phyloP scores from a whole-genome alignment of 2,113 vertebrate species.

The Salvelinus sp. region DNA sequence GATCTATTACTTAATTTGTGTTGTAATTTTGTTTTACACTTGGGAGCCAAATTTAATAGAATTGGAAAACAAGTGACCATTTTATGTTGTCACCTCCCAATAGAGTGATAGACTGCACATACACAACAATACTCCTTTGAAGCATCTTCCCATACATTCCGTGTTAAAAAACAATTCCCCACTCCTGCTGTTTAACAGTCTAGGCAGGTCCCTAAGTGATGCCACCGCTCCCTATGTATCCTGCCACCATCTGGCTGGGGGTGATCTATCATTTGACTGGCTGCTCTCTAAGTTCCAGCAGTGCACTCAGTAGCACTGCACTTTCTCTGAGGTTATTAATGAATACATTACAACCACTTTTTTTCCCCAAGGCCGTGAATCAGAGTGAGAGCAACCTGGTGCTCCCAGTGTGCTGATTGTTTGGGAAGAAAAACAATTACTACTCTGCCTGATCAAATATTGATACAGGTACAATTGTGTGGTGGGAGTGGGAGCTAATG shows the following conservation, averaged over 20 bases:
- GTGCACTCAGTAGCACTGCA: slow-evolving; percentile 21
- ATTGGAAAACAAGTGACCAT: not conserved
- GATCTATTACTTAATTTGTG: slow-evolving; percentile 11
- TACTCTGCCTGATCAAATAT: slow-evolving; percentile 47
- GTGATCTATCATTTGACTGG: slow-evolving; percentile 60
- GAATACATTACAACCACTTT: slow-evolving; percentile 60
- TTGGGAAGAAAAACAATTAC: slow-evolving; percentile 35
- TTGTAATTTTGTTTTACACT: not conserved
- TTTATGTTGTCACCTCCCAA: not conserved
- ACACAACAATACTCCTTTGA: not conserved
- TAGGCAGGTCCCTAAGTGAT: slow-evolving; percentile 26
- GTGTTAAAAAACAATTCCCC: not conserved
- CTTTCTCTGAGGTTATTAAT: slow-evolving; percentile 45
- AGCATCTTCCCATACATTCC: not conserved
- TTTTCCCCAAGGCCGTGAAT: slow-evolving; percentile 38
- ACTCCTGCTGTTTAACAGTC: slow-evolving; percentile 23
- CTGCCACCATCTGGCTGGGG: slow-evolving; percentile 27
- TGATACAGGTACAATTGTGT: slow-evolving; percentile 32
- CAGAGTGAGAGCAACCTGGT: slow-evolving; percentile 25
- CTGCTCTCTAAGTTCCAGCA: slow-evolving; percentile 39
- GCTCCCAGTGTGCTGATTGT: slow-evolving; percentile 11
- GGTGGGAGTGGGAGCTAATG: slow-evolving; percentile 9
- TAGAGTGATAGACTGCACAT: not conserved
- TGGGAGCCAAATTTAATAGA: not conserved
- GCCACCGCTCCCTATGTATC: slow-evolving; percentile 22